Base-by-base conservation (phyloP, 2,797 vertebrate genomes). In the Thalassophryne amazonica region DNA sequence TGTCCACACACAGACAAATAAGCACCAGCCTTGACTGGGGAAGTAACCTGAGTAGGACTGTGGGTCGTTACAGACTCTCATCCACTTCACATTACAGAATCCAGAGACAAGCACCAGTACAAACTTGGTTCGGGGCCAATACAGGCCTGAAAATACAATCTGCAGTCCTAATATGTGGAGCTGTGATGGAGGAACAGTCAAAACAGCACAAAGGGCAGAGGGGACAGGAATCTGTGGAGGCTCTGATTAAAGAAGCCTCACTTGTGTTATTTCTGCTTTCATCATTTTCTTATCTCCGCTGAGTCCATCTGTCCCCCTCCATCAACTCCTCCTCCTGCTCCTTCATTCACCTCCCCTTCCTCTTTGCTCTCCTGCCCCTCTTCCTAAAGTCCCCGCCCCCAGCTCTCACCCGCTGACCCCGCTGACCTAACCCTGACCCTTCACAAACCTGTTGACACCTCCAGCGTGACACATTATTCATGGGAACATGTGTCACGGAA, bases 401-500 rank as follows among this genome's bases (percentile, higher is more conserved):
- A n/a, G 0, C 45, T 37, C 62, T 31, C 45, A 20, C 46, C 47
- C 1, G 4, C 36, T 45, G 72, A 84, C 84, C 80, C 77, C 7
- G 14, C 58, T 50, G 82, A 80, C 85, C 73, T 60, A 35, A 80
- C 61, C 58, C 69, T 73, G 72, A 86, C 85, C 80, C 52, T 33
- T 57, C 51, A 23, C 37, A 66, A 78, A 86, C 75, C 82, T 81
- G 76, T 66, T 74, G 69, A 83, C 79, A 86, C 83, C 69, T 77
- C 47, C 52, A 49, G 61, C 82, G 79, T 86, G 74, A 75, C 84
- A 21, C 60, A 82, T 84, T 84, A 49, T 85, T 88, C 88, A 83
- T 82, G 88, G 88, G 86, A 91, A 91, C 65, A 27, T 22, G 23
- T 49, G 47, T 30, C 50, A 36, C 8, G 23, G 15, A 56, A 51